Evolutionary conservation across 2,113 vertebrate genomes (phyloP).

Genomic region (Amia ocellicauda): DNA sequence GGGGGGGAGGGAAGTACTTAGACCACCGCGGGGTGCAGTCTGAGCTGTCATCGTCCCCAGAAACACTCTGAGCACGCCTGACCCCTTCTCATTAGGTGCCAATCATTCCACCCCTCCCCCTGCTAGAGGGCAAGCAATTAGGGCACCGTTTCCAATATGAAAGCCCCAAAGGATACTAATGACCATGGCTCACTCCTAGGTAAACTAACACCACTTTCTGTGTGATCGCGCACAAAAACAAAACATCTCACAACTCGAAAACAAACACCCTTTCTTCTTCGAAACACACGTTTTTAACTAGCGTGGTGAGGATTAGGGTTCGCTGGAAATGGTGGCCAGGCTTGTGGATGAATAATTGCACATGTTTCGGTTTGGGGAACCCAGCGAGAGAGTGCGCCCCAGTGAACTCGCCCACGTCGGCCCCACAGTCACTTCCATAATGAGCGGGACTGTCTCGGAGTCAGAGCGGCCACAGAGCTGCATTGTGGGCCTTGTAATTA

Average conservation of each 20-base stretch:
- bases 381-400: too few relatives aligned
- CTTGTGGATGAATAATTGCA: too few relatives aligned
- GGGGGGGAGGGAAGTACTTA: slow-evolving; percentile 20
- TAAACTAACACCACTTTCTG: neutral
- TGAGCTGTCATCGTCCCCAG: slow-evolving; percentile 40
- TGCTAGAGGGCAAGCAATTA: slow-evolving; percentile 33
- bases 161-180: slow-evolving; percentile 19
- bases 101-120: slow-evolving; percentile 44
- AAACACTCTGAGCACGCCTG: neutral
- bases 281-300: too few relatives aligned
- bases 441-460: too few relatives aligned
- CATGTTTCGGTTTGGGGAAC: too few relatives aligned
- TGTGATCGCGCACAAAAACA: neutral
- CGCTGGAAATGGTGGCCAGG: too few relatives aligned
- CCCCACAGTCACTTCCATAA: too few relatives aligned
- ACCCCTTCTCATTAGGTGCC: slow-evolving; percentile 55
- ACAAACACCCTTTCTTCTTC: too few relatives aligned
- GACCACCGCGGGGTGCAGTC: slow-evolving; percentile 31
- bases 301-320: too few relatives aligned
- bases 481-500: slow-evolving; percentile 45
- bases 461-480: slow-evolving; percentile 29
- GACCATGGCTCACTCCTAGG: neutral
- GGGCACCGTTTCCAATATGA: slow-evolving; percentile 31
- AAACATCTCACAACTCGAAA: neutral
- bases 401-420: too few relatives aligned